Conservation (phyloP, 2,888 invertebrate genomes). For the Resseliella maxima region DNA sequence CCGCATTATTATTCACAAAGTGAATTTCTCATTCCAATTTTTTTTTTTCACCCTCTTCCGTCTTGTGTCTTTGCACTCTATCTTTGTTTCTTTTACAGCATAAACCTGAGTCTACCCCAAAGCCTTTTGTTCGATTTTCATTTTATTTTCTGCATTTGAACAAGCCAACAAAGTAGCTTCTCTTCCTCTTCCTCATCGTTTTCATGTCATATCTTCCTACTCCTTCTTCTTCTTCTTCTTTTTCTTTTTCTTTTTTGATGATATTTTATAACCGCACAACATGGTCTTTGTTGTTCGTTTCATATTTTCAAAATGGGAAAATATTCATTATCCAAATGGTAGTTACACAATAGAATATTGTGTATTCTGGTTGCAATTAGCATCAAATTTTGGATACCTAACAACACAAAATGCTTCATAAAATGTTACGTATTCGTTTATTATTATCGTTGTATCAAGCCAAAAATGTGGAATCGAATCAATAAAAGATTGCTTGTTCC, state of each 20-base stretch:
- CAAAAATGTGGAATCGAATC: no score
- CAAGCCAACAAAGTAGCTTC: no score
- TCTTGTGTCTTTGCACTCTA: no score
- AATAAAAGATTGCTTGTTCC: no score
- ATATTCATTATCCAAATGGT: background rate
- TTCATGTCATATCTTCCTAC: background rate
- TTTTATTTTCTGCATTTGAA: no score
- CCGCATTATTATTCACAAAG: background rate
- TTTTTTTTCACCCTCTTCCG: no score
- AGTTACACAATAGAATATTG: background rate
- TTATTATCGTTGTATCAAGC: no score
- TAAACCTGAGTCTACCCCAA: no score
- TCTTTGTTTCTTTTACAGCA: background rate
- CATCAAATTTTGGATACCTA: background rate
- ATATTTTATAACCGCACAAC: no score
- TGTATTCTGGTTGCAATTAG: background rate
- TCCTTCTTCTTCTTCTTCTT: background rate
- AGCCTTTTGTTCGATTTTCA: no score
- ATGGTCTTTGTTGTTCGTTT: background rate
- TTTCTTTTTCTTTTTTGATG: no score
- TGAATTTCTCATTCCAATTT: background rate
- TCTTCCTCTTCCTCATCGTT: no score
- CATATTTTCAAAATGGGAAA: background rate
- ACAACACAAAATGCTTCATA: background rate
- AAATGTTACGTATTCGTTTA: background rate